Conservation (phyloP, 2,888 invertebrate species). For the Noctua fimbriata region DNA sequence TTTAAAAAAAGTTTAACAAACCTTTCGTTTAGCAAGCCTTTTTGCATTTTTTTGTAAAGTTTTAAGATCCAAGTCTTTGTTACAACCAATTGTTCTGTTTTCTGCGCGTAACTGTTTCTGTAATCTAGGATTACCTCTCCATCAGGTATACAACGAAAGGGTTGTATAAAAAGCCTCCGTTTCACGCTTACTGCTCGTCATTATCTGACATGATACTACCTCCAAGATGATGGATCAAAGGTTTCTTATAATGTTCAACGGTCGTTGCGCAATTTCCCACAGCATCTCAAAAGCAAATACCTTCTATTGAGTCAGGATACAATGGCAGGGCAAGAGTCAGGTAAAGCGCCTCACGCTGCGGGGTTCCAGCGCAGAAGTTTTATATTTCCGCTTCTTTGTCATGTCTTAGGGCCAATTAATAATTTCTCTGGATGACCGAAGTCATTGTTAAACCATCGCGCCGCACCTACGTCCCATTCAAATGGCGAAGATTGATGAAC, state of each 20-base stretch:
- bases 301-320: slow-evolving; percentile 85
- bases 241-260: slow-evolving; percentile 78
- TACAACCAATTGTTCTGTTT: slow-evolving; percentile 50
- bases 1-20: background rate
- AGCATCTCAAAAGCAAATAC: slow-evolving; percentile 87
- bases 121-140: slow-evolving; percentile 76
- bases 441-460: slow-evolving; percentile 84
- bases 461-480: slow-evolving; percentile 81
- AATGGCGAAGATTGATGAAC: slow-evolving; percentile 88
- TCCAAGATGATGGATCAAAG: slow-evolving; percentile 78
- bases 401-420: slow-evolving; percentile 87
- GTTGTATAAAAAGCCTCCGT: slow-evolving; percentile 75
- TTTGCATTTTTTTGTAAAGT: background rate
- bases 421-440: slow-evolving; percentile 89
- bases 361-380: slow-evolving; percentile 88
- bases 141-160: slow-evolving; percentile 75
- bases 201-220: slow-evolving; percentile 77
- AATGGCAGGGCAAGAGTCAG: slow-evolving; percentile 90
- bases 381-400: slow-evolving; percentile 91
- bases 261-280: slow-evolving; percentile 89
- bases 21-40: background rate
- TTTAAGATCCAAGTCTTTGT: slow-evolving; percentile 12
- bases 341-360: slow-evolving; percentile 87
- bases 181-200: slow-evolving; percentile 76
- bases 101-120: slow-evolving; percentile 68